Evolutionary conservation across 2,113 vertebrate genomes (phyloP).

Genomic region (Austrofundulus limnaeus): DNA sequence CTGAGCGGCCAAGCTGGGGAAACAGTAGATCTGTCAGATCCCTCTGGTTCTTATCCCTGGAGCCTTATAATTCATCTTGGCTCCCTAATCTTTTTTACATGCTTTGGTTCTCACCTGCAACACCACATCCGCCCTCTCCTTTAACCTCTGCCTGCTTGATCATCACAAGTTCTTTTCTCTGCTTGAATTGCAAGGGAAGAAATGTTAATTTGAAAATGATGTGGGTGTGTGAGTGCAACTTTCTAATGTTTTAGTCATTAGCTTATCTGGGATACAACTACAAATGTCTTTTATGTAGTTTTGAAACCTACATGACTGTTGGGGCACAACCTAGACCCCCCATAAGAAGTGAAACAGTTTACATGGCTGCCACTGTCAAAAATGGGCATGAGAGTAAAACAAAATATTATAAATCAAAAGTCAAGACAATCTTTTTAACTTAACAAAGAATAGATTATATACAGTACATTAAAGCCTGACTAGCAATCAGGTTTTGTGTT

Average conservation of each 20-base stretch:
- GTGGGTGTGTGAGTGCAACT: too few relatives aligned
- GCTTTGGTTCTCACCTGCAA: conserved; percentile 41
- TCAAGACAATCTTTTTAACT: too few relatives aligned
- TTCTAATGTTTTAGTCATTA: conserved; percentile 7
- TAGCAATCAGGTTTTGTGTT: too few relatives aligned
- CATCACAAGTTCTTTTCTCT: conserved; percentile 8
- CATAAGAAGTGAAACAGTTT: too few relatives aligned
- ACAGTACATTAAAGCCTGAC: too few relatives aligned
- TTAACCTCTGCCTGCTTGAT: conserved; percentile 14
- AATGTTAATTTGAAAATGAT: conserved; percentile 25
- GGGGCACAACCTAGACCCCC: too few relatives aligned
- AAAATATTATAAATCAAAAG: too few relatives aligned
- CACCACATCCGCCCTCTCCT: background rate
- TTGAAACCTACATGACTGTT: too few relatives aligned
- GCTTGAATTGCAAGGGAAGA: conserved; percentile 18
- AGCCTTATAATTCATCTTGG: conserved; percentile 47
- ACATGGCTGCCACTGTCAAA: too few relatives aligned
- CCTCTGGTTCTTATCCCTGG: conserved; percentile 14
- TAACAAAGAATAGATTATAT: too few relatives aligned
- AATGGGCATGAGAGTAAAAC: too few relatives aligned
- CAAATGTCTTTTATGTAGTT: background rate
- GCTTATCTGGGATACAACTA: conserved; percentile 8
- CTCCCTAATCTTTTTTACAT: conserved; percentile 54
- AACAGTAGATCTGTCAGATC: conserved; percentile 38
- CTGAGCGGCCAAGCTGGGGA: conserved; percentile 9